Percentiles rank a stretch among this genome's conserved stretches.
Conservation (phyloP, 2,113 vertebrate genomes). For the Larimichthys crocea region DNA sequence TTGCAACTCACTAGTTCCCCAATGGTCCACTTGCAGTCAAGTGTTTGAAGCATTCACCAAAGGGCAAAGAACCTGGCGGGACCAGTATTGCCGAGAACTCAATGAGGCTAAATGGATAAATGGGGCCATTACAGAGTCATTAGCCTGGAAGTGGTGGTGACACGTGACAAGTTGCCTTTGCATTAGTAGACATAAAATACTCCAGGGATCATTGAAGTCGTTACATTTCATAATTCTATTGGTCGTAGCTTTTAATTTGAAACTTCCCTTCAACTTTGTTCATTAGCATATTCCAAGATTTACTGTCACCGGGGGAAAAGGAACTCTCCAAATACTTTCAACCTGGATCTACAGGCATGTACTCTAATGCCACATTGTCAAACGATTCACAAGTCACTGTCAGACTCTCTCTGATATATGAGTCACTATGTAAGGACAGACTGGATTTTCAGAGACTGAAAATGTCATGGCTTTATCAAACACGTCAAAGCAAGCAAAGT, state of each 20-base stretch:
- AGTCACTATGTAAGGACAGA: background rate
- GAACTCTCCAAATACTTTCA: background rate
- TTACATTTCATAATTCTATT: slow-evolving; percentile 52
- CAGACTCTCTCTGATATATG: background rate
- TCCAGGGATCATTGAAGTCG: slow-evolving; percentile 46
- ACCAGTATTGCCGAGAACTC: slow-evolving; percentile 63
- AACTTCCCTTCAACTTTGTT: slow-evolving; percentile 23
- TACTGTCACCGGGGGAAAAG: background rate
- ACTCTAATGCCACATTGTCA: background rate
- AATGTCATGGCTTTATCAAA: slow-evolving; percentile 18
- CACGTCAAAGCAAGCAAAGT: slow-evolving; percentile 7
- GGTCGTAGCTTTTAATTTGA: slow-evolving; percentile 56
- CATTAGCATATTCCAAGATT: background rate
- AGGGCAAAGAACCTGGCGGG: slow-evolving; percentile 58
- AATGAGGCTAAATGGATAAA: slow-evolving; percentile 80
- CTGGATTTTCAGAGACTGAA: slow-evolving; percentile 25
- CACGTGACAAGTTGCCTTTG: slow-evolving; percentile 68
- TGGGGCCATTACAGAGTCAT: slow-evolving; percentile 77
- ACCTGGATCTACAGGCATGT: background rate
- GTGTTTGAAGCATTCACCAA: slow-evolving; percentile 60
- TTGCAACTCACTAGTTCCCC: slow-evolving; percentile 57
- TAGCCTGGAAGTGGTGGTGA: slow-evolving; percentile 69
- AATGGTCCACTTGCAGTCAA: slow-evolving; percentile 63
- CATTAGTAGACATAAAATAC: slow-evolving; percentile 57
- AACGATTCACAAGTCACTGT: background rate